A percentile compares a stretch with the other conserved stretches of the same genome.
Conservation (phyloP, 2,888 invertebrate species). For the Enchytraeus crypticus region DNA sequence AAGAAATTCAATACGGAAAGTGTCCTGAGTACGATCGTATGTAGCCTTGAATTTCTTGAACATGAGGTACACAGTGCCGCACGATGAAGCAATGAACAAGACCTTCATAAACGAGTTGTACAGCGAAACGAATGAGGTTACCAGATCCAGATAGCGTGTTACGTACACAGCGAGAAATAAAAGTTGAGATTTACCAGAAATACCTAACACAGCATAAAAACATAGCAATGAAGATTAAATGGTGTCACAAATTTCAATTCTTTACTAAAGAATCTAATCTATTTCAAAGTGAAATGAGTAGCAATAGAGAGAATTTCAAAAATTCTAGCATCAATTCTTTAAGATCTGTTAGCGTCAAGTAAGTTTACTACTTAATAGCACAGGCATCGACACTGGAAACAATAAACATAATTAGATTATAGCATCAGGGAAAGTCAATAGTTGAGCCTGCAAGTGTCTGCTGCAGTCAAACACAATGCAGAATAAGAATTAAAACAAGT, state of each 20-base stretch:
- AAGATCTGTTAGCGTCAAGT: no score
- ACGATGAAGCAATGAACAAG: constrained; percentile 43
- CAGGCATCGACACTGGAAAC: no score
- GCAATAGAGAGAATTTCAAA: no score
- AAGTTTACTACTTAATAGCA: no score
- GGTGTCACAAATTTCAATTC: neutral
- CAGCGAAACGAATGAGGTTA: constrained; percentile 85
- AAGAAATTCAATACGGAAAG: constrained; percentile 92
- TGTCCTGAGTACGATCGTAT: constrained; percentile 94
- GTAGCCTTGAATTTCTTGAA: constrained; percentile 94
- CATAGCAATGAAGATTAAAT: neutral
- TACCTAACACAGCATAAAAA: constrained; percentile 59
- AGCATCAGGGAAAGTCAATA: no score
- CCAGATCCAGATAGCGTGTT: constrained; percentile 84
- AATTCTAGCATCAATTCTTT: no score
- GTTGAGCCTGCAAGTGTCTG: no score
- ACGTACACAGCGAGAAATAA: constrained; percentile 88
- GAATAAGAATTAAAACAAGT: no score
- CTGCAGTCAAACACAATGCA: no score
- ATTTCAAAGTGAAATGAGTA: neutral
- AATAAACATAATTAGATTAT: no score
- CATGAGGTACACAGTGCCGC: constrained; percentile 83
- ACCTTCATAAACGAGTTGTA: constrained; percentile 96
- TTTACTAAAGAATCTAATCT: neutral
- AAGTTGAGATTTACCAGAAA: constrained; percentile 93